Base-by-base conservation (phyloP, 2,113 vertebrate genomes). In the Phrynocephalus versicolor region DNA sequence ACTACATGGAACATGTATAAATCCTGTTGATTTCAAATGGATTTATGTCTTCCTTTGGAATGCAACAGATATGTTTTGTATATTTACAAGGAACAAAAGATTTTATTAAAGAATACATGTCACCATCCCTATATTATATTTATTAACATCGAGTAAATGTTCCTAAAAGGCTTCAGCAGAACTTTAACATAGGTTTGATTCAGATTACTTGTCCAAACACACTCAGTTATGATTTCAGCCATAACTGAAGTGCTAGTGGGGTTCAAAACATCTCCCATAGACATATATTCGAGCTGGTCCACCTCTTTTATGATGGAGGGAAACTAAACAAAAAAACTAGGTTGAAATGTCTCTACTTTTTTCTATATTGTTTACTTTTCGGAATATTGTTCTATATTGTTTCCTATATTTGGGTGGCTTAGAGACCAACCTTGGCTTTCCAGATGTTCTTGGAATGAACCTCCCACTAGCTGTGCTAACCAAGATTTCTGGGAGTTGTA, bases 111-210 rank as follows among this genome's bases (percentile, higher is more conserved):
- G 19, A 45, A 67, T 19, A 76, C n/a, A 18, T 16, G n/a, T 51
- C 65, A 76, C 87, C 82, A 93, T 91, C 90, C 91, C 83, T 93
- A 91, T 91, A 89, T 92, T 93, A 92, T 90, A 91, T 88, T 90
- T 92, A 93, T 93, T 93, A 92, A 92, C 93, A 94, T 91, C 90
- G 19, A 55, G 55, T 93, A 91, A 92, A 91, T 93, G 90, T 90
- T 92, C 93, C 93, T 93, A 91, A 94, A 92, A 93, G 93, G 92
- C 91, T 92, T 89, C 0, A 79, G 86, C 88, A 91, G 87, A 91
- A 94, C 90, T 89, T 93, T 89, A 89, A 90, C 92, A 93, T 93
- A 92, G 94, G 94, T 85, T 94, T 94, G 92, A 93, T 87, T 90
- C 92, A 93, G 93, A 90, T 93, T 90, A 89, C 91, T 90, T 92